Evolutionary conservation across 2,888 invertebrate species (phyloP), one percentile per base, ranked within the genome.

Genomic region (Apantesis nais): DNA sequence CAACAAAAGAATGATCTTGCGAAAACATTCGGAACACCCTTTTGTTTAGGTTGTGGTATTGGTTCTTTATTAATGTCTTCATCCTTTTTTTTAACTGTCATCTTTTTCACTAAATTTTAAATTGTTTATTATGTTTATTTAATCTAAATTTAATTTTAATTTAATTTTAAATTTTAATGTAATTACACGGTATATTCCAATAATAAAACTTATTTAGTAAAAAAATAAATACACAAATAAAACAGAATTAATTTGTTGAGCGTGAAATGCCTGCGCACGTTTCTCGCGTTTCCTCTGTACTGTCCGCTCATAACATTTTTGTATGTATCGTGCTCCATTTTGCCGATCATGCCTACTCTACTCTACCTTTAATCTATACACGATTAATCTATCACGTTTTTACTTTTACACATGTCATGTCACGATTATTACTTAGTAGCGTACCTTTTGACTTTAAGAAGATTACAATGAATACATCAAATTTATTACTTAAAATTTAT

Each of bases 1-100:
- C 98, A 98, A 91, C 96, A 96, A 90, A 96, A 97, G 63, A 96
- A 90, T 41, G 97, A 87, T 72, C 97, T 94, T 3, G 97, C 96
- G 12, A 97, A 81, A 11, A 95, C 79, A 19, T 89, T 86, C 0
- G 95, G 94, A 0, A 86, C 78, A n/a, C 80, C 74, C 74, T 92
- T 92, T 64, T 86, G 76, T 66, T 75, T 63, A 31, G 74, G 75
- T 5, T 78, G 72, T 25, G 80, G 76, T 12, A 82, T 72, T 71
- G 64, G 70, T 16, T 72, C 63, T 34, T 83, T 80, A 48, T 37
- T 55, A 52, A 75, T 72, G 73, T 83, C 82, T 68, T 79, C 78
- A 62, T 81, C 63, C 70, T 86, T 79, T 79, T 79, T 78, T 66
- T 66, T 66, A 29, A 22, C 66, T 25, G 66, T 16, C 66, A 66